Conservation (phyloP, 2,113 vertebrate species). For the Daphoenositta chrysoptera region DNA sequence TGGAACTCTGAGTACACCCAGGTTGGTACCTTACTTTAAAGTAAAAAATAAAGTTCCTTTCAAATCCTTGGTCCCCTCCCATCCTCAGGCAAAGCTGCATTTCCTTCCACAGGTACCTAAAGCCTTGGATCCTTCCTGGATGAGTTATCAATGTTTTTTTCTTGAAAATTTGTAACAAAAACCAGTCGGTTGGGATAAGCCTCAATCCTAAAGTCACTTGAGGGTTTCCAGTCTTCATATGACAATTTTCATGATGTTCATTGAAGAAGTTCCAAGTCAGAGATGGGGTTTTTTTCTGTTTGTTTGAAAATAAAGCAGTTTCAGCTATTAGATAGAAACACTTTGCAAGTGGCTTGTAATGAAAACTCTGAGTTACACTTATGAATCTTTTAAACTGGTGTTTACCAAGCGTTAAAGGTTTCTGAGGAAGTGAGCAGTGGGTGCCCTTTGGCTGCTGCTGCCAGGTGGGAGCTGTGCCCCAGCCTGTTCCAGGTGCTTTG, state of each 20-base stretch:
- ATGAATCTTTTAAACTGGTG: neutral
- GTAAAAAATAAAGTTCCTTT: neutral
- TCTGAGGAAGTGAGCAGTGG: neutral
- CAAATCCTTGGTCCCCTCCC: neutral
- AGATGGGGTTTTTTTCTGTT: neutral
- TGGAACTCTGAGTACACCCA: neutral
- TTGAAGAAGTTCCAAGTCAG: neutral
- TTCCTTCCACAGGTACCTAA: neutral
- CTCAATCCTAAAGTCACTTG: neutral
- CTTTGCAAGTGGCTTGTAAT: neutral
- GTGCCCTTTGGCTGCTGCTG: neutral
- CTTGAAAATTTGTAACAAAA: neutral
- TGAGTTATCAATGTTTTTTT: neutral
- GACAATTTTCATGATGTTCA: neutral
- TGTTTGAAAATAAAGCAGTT: neutral
- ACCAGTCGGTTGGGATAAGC: neutral
- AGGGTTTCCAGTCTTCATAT: neutral
- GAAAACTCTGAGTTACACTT: neutral
- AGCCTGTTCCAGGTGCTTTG: neutral
- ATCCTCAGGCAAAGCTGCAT: neutral
- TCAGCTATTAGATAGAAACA: neutral
- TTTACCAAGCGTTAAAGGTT: neutral
- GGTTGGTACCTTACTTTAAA: neutral
- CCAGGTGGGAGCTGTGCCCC: neutral
- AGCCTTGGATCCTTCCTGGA: neutral